Evolutionary conservation across 2,888 invertebrate species (phyloP), one percentile per base, ranked within the genome.

Genomic region (Pimpla rufipes): DNA sequence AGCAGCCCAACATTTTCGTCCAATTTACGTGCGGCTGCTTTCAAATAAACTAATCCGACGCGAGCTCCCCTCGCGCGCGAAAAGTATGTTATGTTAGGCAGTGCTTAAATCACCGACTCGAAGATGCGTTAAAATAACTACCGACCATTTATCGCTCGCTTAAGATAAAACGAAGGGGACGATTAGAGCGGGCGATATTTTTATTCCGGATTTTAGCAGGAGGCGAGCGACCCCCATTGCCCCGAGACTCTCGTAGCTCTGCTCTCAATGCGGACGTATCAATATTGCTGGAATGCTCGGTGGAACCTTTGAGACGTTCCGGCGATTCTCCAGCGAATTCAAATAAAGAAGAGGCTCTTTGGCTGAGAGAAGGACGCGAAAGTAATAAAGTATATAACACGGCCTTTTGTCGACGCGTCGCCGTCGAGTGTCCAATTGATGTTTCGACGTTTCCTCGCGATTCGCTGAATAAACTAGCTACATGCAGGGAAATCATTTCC

Each of bases 341-440:
- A 10, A 55, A 11, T 23, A 23, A 55, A 55, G 23, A 37, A 62
- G 62, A 23, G 23, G 62, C 18, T 40, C 37, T 35, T 37, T 40
- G 18, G 18, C 37, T 40, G 40, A 40, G 18, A 62, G 37, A 37
- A 62, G 18, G 62, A n/a, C 11, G 16, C 8, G 37, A 37, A 8
- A 37, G 35, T 16, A 62, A n/a, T 37, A 16, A 6, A 1, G 37
- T 2, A 16, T 8, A 40, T 37, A 8, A 7, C 37, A 10, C 37
- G n/a, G 7, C 37, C 18, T 18, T 62, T 62, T 62, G 5, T 18
- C 37, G 35, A 37, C 10, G 3, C 37, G 37, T 40, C 62, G 18
- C 29, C 8, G n/a, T 59, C 37, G 37, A 62, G 62, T 37, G 6
- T 62, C 37, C 37, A 37, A 62, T 40, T 62, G 16, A 62, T 62